A percentile compares a stretch with the other conserved stretches of the same genome.
Conservation (phyloP, 2,888 invertebrate species). For the Tuta absoluta region DNA sequence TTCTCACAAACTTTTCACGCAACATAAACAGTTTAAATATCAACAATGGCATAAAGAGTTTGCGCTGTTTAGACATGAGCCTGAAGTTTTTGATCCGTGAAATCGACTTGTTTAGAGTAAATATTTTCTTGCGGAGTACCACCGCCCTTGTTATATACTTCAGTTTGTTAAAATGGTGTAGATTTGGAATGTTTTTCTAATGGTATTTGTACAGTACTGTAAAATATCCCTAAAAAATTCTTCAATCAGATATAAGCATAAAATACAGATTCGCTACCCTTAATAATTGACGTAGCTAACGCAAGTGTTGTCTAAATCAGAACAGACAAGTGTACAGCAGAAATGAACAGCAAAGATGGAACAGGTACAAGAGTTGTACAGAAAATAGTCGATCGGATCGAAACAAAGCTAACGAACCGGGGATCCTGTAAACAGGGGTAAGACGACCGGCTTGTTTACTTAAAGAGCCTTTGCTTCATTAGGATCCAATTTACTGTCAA, state of each 20-base stretch:
- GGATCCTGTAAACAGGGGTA: conserved; percentile 79
- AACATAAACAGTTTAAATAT: conserved; percentile 46
- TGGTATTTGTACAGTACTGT: too few relatives aligned
- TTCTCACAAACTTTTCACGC: conserved; percentile 40
- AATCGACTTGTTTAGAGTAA: conserved; percentile 26
- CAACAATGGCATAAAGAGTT: conserved; percentile 38
- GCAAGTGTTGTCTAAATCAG: background rate
- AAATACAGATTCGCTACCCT: too few relatives aligned
- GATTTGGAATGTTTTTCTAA: too few relatives aligned
- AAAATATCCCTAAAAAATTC: too few relatives aligned
- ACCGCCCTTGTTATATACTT: conserved; percentile 1
- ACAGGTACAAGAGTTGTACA: conserved; percentile 31
- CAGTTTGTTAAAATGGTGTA: background rate
- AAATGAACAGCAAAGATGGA: conserved; percentile 26
- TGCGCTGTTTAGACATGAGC: conserved; percentile 38
- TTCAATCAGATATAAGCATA: too few relatives aligned
- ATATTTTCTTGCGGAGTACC: conserved; percentile 21
- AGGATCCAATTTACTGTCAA: conserved; percentile 81
- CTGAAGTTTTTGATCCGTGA: conserved; percentile 28
- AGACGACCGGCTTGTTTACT: conserved; percentile 80
- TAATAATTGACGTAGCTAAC: background rate
- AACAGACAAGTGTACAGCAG: background rate
- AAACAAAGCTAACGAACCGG: conserved; percentile 81
- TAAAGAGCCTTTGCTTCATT: conserved; percentile 81
- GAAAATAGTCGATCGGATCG: conserved; percentile 69